Percentiles rank a stretch among this genome's conserved stretches.
phyloP scores from a whole-genome alignment of 2,888 invertebrate genomes.

The Steinernema scapterisci region DNA sequence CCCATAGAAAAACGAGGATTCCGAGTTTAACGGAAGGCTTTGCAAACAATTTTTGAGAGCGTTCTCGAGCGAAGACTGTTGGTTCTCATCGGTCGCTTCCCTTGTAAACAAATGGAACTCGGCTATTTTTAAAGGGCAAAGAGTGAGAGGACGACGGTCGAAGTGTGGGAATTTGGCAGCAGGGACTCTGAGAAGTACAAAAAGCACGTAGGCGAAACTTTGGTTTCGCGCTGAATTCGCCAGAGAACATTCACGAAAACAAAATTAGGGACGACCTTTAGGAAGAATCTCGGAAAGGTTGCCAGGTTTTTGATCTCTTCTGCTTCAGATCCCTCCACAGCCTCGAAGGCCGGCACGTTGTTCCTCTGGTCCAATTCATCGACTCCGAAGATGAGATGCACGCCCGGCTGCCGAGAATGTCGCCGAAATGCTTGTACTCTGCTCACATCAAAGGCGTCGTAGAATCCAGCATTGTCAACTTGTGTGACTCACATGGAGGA shows the following conservation, averaged over 20 bases:
- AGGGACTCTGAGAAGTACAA: too few species aligned
- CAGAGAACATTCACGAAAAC: not conserved
- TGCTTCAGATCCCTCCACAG: constrained; percentile 41
- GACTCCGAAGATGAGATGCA: constrained; percentile 54
- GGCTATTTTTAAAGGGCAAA: too few species aligned
- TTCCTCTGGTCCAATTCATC: constrained; percentile 58
- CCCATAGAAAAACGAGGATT: too few species aligned
- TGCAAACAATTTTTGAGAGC: too few species aligned
- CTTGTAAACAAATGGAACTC: too few species aligned
- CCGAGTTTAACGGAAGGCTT: too few species aligned
- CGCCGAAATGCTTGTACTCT: constrained; percentile 57
- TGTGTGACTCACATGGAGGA: constrained; percentile 61
- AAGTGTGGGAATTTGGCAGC: too few species aligned
- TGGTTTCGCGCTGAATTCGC: too few species aligned
- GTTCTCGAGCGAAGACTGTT: too few species aligned
- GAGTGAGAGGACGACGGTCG: too few species aligned
- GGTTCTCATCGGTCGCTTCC: too few species aligned
- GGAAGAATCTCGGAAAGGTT: not conserved
- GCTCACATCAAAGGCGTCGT: constrained; percentile 52
- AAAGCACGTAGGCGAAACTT: too few species aligned
- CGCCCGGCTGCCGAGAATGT: constrained; percentile 46
- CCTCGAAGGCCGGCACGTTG: constrained; percentile 45
- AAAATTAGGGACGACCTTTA: not conserved
- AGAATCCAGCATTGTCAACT: constrained; percentile 59
- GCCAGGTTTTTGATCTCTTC: not conserved